Base-by-base conservation (phyloP, 1,140 invertebrate species). In the Forficula auricularia region DNA sequence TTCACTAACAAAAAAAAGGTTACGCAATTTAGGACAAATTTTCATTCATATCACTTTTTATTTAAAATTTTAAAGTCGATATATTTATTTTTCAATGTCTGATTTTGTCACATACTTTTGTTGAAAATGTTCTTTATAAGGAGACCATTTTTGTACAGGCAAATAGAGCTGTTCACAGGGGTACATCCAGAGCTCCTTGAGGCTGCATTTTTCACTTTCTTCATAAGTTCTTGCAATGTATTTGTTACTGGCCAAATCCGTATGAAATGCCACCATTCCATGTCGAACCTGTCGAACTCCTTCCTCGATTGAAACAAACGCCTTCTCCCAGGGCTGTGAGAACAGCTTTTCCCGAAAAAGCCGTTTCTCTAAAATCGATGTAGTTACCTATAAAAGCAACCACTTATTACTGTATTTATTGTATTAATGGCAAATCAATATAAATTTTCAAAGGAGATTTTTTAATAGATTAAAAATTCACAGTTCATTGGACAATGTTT, bases 191-290 rank as follows among this genome's bases (percentile, higher is more conserved):
- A 77, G 73, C 54, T 75, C 72, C 31, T 68, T 61, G 1, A 78
- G 54, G 0, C 69, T 71, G 51, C 74, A 78, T 55, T 77, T 78
- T 53, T 77, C 72, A 2, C 68, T 63, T 54, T 77, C 75, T 6
- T 63, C 52, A 48, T 70, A 78, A 43, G 67, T 74, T 55, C 74
- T 70, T 31, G 70, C 65, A 12, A 77, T 67, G 19, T 75, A 55
- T 52, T 75, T 70, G 52, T 77, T 77, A 0, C 61, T 70, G n/a
- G 19, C 34, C 2, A 33, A 15, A 9, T 43, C 41, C 2, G 15
- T 32, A 13, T 43, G 41, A 22, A 36, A 43, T 7, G 41, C 41
- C 27, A 33, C 14, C 18, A 43, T 31, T n/a, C 41, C 41, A 3
- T 13, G 3, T 1, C 41, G 41, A 12, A 43, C 20, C 10, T 20